Evolutionary conservation across 2,888 invertebrate species (phyloP), one percentile per base, ranked within the genome.

Genomic region (Agrochola circellaris): DNA sequence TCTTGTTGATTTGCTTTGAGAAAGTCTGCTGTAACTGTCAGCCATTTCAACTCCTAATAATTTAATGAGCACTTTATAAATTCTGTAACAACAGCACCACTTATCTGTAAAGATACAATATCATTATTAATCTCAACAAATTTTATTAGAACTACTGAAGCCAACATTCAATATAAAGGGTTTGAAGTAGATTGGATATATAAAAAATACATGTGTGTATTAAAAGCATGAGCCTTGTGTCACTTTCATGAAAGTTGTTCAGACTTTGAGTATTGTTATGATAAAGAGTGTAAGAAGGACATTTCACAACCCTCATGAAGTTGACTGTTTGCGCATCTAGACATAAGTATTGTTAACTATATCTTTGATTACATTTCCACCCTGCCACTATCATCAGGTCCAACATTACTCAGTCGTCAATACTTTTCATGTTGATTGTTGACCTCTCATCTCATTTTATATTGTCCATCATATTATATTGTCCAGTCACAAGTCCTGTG

Each of bases 341-440:
- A 89, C 91, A 92, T 77, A 91, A 91, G 90, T 90, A 93, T 93
- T 93, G 93, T 92, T 90, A 95, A 95, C 95, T 95, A 93, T 94
- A 93, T 94, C 93, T 94, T 93, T 95, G 96, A 95, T 96, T 96
- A 96, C 96, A 96, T 96, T 96, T 95, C 96, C 95, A 96, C 96
- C 95, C 93, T 92, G 94, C 92, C 90, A 91, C 90, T 90, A 91
- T 90, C 93, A 92, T 92, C 92, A 87, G 91, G 91, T 90, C 91
- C 93, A 93, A 94, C 94, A 95, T 93, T 93, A 94, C 92, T 93
- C 89, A 93, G 92, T 93, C 86, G 89, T 86, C 88, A 89, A 86
- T 91, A 92, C 92, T 93, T 91, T 93, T 93, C 93, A 94, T 94
- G 92, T 93, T 91, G 90, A 89, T 86, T 88, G 88, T 88, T 91